Percentiles rank a stretch among this genome's conserved stretches.
Conservation (phyloP, 2,888 invertebrate genomes). For the Stegana nigrithorax region DNA sequence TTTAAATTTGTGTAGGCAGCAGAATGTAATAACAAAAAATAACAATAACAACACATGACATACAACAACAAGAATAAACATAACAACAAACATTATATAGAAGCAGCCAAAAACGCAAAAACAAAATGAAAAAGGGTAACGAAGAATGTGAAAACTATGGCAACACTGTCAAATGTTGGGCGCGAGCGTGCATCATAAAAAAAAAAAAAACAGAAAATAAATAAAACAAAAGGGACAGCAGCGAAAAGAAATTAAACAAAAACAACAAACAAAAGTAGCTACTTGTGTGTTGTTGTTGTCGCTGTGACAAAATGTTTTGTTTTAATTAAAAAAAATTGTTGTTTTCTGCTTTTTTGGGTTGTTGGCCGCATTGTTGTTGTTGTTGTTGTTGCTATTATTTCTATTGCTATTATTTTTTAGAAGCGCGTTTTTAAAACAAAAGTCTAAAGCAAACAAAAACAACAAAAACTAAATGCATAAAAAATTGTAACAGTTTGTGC, state of each 20-base stretch:
- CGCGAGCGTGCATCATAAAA: background rate
- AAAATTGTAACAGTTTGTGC: background rate
- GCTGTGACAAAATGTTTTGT: background rate
- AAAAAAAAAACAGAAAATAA: constrained; percentile 13
- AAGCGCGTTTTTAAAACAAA: constrained; percentile 47
- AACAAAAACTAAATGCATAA: constrained; percentile 20
- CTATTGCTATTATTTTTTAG: constrained; percentile 55
- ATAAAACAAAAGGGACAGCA: background rate
- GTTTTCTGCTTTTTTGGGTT: background rate
- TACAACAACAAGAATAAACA: background rate
- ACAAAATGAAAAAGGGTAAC: no score
- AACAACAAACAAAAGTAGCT: constrained; percentile 1
- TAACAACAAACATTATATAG: no score
- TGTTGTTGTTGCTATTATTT: constrained; percentile 43
- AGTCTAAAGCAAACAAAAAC: constrained; percentile 8
- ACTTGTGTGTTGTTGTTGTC: background rate
- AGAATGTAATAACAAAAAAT: background rate
- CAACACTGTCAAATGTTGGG: constrained; percentile 3
- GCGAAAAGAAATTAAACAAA: background rate
- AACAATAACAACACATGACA: background rate
- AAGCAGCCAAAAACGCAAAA: no score
- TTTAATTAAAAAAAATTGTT: no score
- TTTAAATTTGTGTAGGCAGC: background rate
- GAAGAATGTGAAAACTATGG: background rate
- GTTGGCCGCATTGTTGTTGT: constrained; percentile 18